Evolutionary conservation across 2,113 vertebrate species (phyloP), one percentile per base, ranked within the genome.

Genomic region (Sialia sialis): DNA sequence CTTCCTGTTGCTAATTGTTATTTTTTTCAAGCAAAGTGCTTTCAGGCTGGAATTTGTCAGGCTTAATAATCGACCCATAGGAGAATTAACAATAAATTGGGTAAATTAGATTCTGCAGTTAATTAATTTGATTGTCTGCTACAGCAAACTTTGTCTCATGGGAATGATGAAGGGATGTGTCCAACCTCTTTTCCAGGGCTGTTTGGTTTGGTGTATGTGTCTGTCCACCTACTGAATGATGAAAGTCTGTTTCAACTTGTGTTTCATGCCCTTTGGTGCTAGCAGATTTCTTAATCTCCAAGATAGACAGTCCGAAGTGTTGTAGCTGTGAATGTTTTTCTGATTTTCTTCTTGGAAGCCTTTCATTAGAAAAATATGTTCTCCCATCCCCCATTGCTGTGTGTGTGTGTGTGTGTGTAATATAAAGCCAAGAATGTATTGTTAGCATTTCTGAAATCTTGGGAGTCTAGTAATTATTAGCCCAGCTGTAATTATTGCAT

Each of bases 21-120:
- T 83, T 93, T 95, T 94, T 95, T 93, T 85, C 55, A 81, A 95
- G 59, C n/a, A 52, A 52, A 90, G 19, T 78, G 75, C 87, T 95
- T 86, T 86, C 56, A n/a, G 90, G 63, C 56, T 96, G 34, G 52
- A 95, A 94, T 97, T 91, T 94, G 78, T 95, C 85, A 95, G 48
- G 64, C 82, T 83, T 94, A 82, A 94, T 96, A 95, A 96, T 87
- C 59, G n/a, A 83, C 72, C 67, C 72, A 67, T 73, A 87, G 82
- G 79, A 91, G 72, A 91, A 91, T 93, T 96, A 89, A 68, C 63
- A 89, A 89, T 67, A 95, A 96, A 93, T 77, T 83, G 91, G 84
- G 64, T 91, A 95, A 93, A 95, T 96, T 93, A 94, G 93, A 88
- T 94, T 94, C 84, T 93, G 63, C 68, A 94, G 93, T 96, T 95